Percentiles rank a stretch among this genome's conserved stretches.
Evolutionary conservation across 2,113 vertebrate species (phyloP).

Genomic region (Prochilodus magdalenae): DNA sequence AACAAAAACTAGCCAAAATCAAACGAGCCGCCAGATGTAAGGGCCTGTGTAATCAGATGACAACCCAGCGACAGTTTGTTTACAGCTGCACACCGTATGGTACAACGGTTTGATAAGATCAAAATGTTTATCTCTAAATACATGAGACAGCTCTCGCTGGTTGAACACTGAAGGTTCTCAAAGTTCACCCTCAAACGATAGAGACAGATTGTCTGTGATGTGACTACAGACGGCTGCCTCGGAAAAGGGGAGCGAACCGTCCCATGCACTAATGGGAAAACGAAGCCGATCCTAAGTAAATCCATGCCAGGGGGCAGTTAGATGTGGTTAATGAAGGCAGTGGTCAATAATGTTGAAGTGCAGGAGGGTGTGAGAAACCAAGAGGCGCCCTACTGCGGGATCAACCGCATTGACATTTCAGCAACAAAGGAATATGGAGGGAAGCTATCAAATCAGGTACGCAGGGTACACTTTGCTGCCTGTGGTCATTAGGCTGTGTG

Average conservation of each 20-base stretch:
- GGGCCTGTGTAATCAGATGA: neutral
- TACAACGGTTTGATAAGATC: constrained; percentile 16
- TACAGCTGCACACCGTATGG: constrained; percentile 1
- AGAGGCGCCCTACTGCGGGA: neutral
- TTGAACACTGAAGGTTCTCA: constrained; percentile 26
- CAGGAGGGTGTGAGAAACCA: constrained; percentile 13
- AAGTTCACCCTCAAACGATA: constrained; percentile 4
- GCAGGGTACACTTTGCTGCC: too few relatives aligned
- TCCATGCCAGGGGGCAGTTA: neutral
- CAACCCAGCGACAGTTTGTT: constrained; percentile 3
- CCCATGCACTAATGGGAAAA: constrained; percentile 17
- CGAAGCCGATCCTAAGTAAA: constrained; percentile 8
- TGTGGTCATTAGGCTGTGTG: too few relatives aligned
- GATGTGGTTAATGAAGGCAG: neutral
- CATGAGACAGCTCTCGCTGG: neutral
- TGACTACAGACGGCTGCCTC: constrained; percentile 1
- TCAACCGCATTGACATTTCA: neutral
- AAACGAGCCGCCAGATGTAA: neutral
- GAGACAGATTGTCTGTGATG: constrained; percentile 19
- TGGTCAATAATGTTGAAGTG: neutral
- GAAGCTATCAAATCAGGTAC: neutral
- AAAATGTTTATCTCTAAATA: constrained; percentile 11
- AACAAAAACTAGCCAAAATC: neutral
- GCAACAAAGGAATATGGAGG: too few relatives aligned
- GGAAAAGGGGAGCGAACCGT: constrained; percentile 6